These are phyloP conservation scores for Picathartes gymnocephalus DNA, from an alignment of 2,113 vertebrate genomes.

Conservation along the genomic window DNA sequence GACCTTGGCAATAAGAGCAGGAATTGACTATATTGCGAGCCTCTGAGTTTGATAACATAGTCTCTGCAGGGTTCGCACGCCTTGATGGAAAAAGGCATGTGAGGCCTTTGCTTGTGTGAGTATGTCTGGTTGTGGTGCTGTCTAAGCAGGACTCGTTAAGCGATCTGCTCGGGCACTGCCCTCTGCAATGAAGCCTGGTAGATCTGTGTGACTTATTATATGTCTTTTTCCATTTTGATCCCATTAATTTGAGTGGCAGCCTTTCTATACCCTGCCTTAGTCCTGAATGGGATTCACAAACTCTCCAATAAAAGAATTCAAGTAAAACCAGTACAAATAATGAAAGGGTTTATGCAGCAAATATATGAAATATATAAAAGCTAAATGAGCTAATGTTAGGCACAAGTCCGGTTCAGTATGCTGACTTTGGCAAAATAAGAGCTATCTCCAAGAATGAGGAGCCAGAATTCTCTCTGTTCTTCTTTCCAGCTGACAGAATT, in stretches of 20 bases:
- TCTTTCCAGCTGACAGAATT: neutral
- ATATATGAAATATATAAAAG: neutral
- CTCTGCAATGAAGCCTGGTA: too few species aligned
- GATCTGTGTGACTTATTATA: too few species aligned
- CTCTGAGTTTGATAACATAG: too few species aligned
- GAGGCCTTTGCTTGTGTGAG: too few species aligned
- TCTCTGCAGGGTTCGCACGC: too few species aligned
- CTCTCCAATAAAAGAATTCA: neutral
- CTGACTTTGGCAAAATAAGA: neutral
- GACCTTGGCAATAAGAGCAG: too few species aligned
- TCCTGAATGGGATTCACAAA: neutral
- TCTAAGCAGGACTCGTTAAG: too few species aligned
- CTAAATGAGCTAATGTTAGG: neutral
- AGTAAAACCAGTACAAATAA: neutral
- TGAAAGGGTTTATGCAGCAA: neutral
- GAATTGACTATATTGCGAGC: too few species aligned
- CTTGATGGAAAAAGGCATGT: too few species aligned
- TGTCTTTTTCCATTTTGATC: neutral
- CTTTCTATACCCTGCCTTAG: neutral
- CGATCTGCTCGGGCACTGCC: too few species aligned
- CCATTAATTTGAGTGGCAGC: neutral
- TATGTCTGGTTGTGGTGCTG: too few species aligned
- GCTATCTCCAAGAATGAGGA: neutral
- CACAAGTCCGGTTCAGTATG: neutral
- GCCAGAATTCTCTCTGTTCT: neutral